These are phyloP conservation scores for Amazona ochrocephala DNA, from an alignment of 2,797 vertebrate genomes.

Conservation along the genomic window DNA sequence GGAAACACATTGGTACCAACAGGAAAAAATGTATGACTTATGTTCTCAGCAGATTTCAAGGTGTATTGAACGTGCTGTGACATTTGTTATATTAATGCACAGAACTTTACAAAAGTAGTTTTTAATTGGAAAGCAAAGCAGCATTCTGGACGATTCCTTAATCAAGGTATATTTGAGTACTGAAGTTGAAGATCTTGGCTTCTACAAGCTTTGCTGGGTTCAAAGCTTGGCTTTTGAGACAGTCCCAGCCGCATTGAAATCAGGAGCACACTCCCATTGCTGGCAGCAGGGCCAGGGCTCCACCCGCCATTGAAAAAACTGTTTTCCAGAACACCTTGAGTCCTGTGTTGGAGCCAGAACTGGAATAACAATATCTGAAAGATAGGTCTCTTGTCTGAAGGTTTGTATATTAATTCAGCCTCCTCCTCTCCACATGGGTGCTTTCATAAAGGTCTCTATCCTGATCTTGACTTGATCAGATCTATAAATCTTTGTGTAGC, in stretches of 20 bases:
- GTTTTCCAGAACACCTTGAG: background rate
- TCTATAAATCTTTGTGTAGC: slow-evolving; percentile 19
- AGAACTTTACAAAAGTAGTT: background rate
- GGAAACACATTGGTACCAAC: slow-evolving; percentile 24
- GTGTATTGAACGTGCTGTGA: background rate
- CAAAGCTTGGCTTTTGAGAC: background rate
- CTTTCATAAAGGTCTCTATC: background rate
- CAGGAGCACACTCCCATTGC: rapidly evolving
- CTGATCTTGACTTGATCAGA: background rate
- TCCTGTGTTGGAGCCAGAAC: background rate
- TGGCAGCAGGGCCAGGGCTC: background rate
- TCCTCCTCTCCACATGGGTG: background rate
- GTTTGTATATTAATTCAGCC: slow-evolving; percentile 22
- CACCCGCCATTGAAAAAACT: background rate
- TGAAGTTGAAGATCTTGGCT: background rate
- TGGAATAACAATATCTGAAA: slow-evolving; percentile 29
- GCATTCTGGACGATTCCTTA: background rate
- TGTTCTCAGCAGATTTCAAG: background rate
- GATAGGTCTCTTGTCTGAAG: background rate
- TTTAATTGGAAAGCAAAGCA: background rate
- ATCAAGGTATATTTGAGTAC: background rate
- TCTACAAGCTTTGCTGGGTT: background rate
- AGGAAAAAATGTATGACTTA: slow-evolving; percentile 20
- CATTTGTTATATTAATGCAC: background rate
- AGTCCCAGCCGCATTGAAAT: background rate